Evolutionary conservation across 1,140 invertebrate genomes (phyloP).

Genomic region (Hycleus phaleratus): DNA sequence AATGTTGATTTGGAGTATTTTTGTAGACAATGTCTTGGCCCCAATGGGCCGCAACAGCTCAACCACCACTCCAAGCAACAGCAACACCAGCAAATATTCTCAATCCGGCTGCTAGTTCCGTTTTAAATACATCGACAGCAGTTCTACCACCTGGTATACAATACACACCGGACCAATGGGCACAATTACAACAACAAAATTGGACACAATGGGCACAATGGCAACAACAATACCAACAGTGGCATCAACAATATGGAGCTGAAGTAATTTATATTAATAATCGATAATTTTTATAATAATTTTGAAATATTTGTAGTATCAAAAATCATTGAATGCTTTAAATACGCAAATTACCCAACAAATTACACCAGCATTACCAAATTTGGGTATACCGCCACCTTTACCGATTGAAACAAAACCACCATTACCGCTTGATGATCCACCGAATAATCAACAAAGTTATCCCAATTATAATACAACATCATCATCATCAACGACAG

Average conservation of each 20-base stretch:
- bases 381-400: slow-evolving; percentile 38
- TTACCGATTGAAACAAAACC: slow-evolving; percentile 45
- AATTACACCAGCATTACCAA: slow-evolving; percentile 35
- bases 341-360: slow-evolving; percentile 28
- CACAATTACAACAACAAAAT: slow-evolving; percentile 61
- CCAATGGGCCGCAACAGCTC: slow-evolving; percentile 14
- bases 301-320: slow-evolving; percentile 31
- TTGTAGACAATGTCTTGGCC: slow-evolving; percentile 33
- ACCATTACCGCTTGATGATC: slow-evolving; percentile 44
- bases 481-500: slow-evolving; percentile 9
- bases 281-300: background rate
- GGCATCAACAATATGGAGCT: slow-evolving; percentile 73
- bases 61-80: slow-evolving; percentile 3
- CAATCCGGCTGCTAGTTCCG: slow-evolving; percentile 18
- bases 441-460: background rate
- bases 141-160: slow-evolving; percentile 45
- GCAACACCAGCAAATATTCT: slow-evolving; percentile 13
- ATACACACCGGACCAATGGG: slow-evolving; percentile 62
- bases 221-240: slow-evolving; percentile 77
- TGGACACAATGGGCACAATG: slow-evolving; percentile 79
- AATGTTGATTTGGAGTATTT: background rate
- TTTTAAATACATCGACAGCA: slow-evolving; percentile 15
- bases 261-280: slow-evolving; percentile 48
- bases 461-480: slow-evolving; percentile 16
- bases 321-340: slow-evolving; percentile 40